Percentiles rank a stretch among this genome's conserved stretches.
phyloP scores from a whole-genome alignment of 2,888 invertebrate species.

The Ophion costatus region DNA sequence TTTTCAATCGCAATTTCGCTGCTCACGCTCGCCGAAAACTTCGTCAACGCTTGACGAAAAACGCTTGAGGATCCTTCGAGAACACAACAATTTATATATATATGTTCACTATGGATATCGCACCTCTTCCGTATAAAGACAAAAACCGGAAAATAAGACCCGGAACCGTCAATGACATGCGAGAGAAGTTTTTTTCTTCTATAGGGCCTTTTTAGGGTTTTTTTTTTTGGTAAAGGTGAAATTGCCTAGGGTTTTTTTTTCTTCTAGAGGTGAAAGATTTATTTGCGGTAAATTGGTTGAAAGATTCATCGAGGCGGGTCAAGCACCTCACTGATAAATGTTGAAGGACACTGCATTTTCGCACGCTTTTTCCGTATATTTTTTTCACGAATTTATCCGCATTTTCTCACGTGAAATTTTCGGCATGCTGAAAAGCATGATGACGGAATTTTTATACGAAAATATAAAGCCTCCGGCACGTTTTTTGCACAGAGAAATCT shows the following conservation, averaged over 20 bases:
- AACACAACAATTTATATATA: not conserved
- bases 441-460: too few species aligned
- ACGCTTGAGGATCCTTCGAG: conserved; percentile 45
- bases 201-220: not conserved
- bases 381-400: too few species aligned
- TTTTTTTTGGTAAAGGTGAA: not conserved
- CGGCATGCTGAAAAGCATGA: too few species aligned
- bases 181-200: not conserved
- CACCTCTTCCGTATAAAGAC: conserved; percentile 47
- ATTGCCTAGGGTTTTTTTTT: not conserved
- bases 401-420: too few species aligned
- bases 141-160: conserved; percentile 17
- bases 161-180: not conserved
- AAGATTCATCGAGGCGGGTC: too few species aligned
- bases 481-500: too few species aligned
- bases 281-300: not conserved
- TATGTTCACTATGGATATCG: conserved; percentile 23
- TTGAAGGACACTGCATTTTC: too few species aligned
- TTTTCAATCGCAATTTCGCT: conserved; percentile 13
- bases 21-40: not conserved
- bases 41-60: conserved; percentile 15
- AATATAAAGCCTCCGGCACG: too few species aligned
- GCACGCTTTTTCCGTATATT: too few species aligned
- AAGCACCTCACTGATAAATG: too few species aligned
- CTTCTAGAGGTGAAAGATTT: not conserved